phyloP scores from a whole-genome alignment of 2,888 invertebrate species.

The Volucella inanis region DNA sequence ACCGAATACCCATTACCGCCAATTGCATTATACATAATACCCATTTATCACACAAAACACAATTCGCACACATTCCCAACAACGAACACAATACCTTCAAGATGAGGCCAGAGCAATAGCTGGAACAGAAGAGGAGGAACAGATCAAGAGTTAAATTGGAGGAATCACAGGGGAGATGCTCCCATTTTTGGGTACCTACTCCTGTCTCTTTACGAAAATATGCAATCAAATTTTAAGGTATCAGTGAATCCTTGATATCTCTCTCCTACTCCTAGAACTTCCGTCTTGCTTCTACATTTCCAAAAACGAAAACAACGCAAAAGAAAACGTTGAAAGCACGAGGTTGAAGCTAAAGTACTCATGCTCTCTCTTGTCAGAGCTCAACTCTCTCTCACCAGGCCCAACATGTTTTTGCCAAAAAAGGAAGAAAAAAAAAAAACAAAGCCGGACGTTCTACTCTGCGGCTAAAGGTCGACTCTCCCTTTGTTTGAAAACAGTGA shows the following conservation, averaged over 20 bases:
- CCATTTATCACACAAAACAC: constrained; percentile 49
- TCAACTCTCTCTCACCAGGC: neutral
- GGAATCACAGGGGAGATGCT: constrained; percentile 7
- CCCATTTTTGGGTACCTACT: constrained; percentile 32
- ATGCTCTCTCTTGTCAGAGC: constrained; percentile 20
- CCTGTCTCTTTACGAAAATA: constrained; percentile 47
- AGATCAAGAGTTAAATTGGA: no score
- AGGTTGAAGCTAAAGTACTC: constrained; percentile 20
- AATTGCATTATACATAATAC: constrained; percentile 65
- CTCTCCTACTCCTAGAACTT: neutral
- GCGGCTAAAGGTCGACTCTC: constrained; percentile 70
- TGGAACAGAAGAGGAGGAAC: no score
- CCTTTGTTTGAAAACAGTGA: constrained; percentile 61
- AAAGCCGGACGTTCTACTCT: constrained; percentile 17
- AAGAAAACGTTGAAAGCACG: constrained; percentile 43
- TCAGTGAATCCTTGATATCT: constrained; percentile 52
- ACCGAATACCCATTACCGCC: constrained; percentile 63
- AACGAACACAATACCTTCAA: neutral
- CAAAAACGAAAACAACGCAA: constrained; percentile 3
- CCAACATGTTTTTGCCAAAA: constrained; percentile 6
- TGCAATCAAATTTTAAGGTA: constrained; percentile 60
- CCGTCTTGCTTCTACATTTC: neutral
- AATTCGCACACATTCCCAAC: constrained; percentile 17
- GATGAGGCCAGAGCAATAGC: no score
- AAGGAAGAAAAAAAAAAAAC: no score